Base-by-base conservation (phyloP, 2,888 invertebrate genomes). In the Hyposoter dolosus region DNA sequence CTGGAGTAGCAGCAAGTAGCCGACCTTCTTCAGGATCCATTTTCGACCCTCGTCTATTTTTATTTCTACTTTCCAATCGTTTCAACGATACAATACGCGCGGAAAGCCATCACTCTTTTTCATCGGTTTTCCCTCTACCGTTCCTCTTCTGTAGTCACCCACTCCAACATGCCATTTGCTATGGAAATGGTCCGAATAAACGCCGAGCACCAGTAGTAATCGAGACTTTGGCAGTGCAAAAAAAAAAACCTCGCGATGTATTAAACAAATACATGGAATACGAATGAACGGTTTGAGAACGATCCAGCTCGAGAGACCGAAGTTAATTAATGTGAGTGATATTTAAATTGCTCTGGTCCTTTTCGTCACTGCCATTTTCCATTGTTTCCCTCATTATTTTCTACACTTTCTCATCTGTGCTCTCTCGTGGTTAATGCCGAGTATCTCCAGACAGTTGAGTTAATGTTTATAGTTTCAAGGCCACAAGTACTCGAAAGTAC, bases 11-110 rank as follows among this genome's bases (percentile, higher is more conserved):
- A 65, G 56, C 32, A 56, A 80, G 53, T 43, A 76, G 45, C 7
- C 69, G 63, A 71, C 60, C 84, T 85, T 60, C 60, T 47, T 66
- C 79, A 71, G 56, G 12, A 72, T 79, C 72, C 82, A 45, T 76
- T 76, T 56, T 85, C 85, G 69, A 78, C 75, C 79, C 82, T 85
- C 82, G 82, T 80, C 79, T 82, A 83, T 85, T 82, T 80, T 83
- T 83, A 82, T 80, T 85, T 82, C 85, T 69, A 85, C 85, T 82
- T 85, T 79, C 75, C 82, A 85, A 85, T 82, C 85, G 82, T 82
- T 82, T 68, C 56, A 75, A 47, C 82, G 53, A 47, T 85, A 60
- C 74, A 43, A 65, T 74, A 82, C n/a, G 32, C n/a, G 23, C 68
- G 56, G 82, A 79, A 47, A 76, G 66, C 76, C 76, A 69, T 79